Evolutionary conservation across 92 coral and sea anemone genomes (phyloP).

Genomic region (Meandrina meandrites): DNA sequence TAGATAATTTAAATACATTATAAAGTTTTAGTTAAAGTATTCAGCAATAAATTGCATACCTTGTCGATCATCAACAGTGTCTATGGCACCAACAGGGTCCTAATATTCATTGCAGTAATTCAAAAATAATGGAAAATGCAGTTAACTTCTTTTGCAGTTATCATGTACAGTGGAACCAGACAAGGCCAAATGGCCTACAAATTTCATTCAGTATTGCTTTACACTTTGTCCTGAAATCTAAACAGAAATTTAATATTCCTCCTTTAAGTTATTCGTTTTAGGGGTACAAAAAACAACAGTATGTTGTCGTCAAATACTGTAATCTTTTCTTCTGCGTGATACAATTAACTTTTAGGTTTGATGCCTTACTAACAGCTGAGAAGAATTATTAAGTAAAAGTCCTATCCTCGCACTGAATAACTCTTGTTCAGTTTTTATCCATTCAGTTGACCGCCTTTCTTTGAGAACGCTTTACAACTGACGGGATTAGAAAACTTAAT

Average conservation of each 20-base stretch:
- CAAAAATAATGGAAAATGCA: not conserved
- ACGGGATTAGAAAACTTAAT: no score
- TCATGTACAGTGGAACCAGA: not conserved
- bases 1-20: no score
- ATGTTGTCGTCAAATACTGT: not conserved
- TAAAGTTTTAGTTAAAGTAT: no score
- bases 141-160: not conserved
- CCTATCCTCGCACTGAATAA: no score
- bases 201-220: not conserved
- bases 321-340: not conserved
- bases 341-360: no score
- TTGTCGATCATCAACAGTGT: not conserved
- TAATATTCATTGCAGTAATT: not conserved
- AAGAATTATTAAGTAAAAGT: no score
- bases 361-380: no score
- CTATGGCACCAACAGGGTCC: not conserved
- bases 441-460: not conserved
- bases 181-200: not conserved
- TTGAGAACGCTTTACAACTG: no score
- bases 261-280: not conserved
- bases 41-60: not conserved
- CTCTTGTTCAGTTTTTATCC: not conserved
- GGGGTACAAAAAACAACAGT: not conserved
- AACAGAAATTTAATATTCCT: not conserved
- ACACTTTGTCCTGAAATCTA: not conserved